Evolutionary conservation across 2,888 invertebrate genomes (phyloP).

Genomic region (Cremastinae sp.): DNA sequence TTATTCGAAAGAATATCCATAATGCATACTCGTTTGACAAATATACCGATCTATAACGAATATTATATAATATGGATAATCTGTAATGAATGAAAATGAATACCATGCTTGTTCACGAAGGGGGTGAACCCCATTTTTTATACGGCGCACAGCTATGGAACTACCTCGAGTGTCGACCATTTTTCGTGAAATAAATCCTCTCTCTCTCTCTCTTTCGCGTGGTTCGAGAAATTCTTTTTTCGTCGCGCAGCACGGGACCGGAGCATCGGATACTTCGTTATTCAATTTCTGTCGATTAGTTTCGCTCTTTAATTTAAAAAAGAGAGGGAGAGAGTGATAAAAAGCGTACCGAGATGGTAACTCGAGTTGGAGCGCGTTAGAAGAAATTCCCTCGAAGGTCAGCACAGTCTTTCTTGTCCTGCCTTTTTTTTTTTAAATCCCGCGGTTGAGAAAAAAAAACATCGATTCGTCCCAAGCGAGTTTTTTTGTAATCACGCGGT

Average conservation of each 20-base stretch:
- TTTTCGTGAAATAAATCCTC: no score
- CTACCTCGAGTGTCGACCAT: no score
- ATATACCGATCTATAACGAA: no score
- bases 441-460: constrained; percentile 21
- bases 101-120: no score
- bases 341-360: constrained; percentile 30
- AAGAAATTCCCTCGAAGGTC: constrained; percentile 39
- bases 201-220: no score
- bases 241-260: constrained; percentile 13
- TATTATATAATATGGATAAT: no score
- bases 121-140: no score
- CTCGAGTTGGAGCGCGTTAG: constrained; percentile 38
- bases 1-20: no score
- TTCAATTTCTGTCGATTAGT: constrained; percentile 34
- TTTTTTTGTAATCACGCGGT: constrained; percentile 33
- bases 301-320: constrained; percentile 33
- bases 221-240: background rate
- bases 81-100: no score
- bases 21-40: no score
- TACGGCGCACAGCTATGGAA: no score
- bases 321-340: constrained; percentile 19
- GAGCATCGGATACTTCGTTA: constrained; percentile 3
- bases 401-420: background rate
- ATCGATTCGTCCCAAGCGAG: constrained; percentile 45
- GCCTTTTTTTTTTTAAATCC: background rate